Conservation (phyloP, 2,888 invertebrate genomes). For the Alcis repandata region DNA sequence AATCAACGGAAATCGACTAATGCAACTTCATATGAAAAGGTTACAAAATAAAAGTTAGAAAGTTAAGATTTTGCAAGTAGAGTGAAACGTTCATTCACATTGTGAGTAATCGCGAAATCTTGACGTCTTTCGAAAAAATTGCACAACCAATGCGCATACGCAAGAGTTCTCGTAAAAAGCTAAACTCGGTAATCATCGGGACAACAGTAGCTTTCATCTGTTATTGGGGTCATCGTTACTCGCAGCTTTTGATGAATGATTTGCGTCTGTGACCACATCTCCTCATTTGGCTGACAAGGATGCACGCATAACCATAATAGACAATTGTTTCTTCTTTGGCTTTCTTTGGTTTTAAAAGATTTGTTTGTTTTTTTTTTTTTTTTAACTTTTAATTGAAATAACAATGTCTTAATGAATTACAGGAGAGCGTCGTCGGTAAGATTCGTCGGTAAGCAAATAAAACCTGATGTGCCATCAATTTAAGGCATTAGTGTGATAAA, state of each 20-base stretch:
- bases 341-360: too few species aligned
- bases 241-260: conserved; percentile 16
- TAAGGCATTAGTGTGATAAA: too few species aligned
- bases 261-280: neutral
- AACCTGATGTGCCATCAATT: too few species aligned
- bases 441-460: too few species aligned
- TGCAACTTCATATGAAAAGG: conserved; percentile 19
- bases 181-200: conserved; percentile 19
- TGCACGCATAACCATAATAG: neutral
- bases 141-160: conserved; percentile 35
- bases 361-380: too few species aligned
- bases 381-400: too few species aligned
- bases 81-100: conserved; percentile 41
- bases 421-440: too few species aligned
- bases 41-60: conserved; percentile 41
- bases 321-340: neutral
- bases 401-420: too few species aligned
- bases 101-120: conserved; percentile 48
- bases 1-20: neutral
- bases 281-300: neutral
- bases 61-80: conserved; percentile 37
- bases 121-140: conserved; percentile 38
- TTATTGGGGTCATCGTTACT: conserved; percentile 21
- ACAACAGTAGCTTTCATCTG: conserved; percentile 30
- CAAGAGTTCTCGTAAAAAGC: conserved; percentile 23